Percentiles rank a stretch among this genome's conserved stretches.
Evolutionary conservation across 2,797 vertebrate species (phyloP).

Genomic region (Falco novaeseelandiae): DNA sequence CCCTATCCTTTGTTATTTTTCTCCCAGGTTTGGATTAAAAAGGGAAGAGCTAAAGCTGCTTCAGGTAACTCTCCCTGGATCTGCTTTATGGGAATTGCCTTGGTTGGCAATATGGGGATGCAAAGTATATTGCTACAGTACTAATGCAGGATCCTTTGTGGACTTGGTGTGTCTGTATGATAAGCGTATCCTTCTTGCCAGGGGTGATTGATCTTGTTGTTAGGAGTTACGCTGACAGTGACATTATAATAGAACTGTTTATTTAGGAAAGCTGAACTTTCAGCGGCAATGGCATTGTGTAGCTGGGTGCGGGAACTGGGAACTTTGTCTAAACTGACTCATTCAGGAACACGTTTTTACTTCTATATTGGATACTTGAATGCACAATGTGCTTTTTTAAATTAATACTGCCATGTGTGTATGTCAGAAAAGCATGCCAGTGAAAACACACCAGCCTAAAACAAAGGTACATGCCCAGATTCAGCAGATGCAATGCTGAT

Average conservation of each 20-base stretch:
- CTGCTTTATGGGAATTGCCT: not conserved
- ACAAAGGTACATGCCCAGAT: not conserved
- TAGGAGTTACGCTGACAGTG: not conserved
- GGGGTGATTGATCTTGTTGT: not conserved
- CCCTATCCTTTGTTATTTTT: not conserved
- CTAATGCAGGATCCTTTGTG: not conserved
- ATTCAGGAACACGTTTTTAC: not conserved
- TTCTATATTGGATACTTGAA: not conserved
- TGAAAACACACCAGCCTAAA: not conserved
- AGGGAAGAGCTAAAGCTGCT: not conserved
- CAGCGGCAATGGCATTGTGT: not conserved
- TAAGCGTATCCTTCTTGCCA: not conserved
- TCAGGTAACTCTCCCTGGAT: not conserved
- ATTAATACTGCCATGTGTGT: not conserved
- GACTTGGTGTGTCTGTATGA: not conserved
- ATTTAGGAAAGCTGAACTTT: not conserved
- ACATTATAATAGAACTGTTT: not conserved
- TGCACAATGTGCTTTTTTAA: not conserved
- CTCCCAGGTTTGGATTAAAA: not conserved
- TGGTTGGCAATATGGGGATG: not conserved
- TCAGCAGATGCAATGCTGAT: not conserved
- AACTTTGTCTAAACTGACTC: not conserved
- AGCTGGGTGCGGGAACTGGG: fast-evolving
- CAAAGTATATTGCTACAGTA: not conserved
- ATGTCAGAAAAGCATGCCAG: not conserved